Base-by-base conservation (phyloP, 2,888 invertebrate species). In the Prenolepis imparis region DNA sequence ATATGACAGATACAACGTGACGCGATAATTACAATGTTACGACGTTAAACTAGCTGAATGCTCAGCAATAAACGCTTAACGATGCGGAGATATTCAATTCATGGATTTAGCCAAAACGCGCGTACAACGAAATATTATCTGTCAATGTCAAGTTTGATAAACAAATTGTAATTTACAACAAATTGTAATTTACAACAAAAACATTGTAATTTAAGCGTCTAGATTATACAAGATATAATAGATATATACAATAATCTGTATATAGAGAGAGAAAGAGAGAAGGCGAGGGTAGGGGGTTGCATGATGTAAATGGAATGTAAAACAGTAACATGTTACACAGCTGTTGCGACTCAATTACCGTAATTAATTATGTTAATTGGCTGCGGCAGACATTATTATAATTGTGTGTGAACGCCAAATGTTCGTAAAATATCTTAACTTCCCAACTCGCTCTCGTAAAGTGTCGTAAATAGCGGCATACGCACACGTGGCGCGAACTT, bases 311-410 rank as follows among this genome's bases (percentile, higher is more conserved):
- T 15, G 32, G 21, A 72, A 59, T 11, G 32, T 21, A 8, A 3
- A 68, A 41, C 32, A 57, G 11, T 12, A 11, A 57, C 44, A 59
- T 24, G 21, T 15, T 32, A 32, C 72, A 8, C 52, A n/a, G 36
- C 5, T 44, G 78, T 72, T 59, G 24, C 24, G 12, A 55, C 72
- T 44, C 70, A 80, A 80, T 59, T 59, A 36, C 55, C 44, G 36
- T 32, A 59, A 80, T 80, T 44, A 80, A 72, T 80, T 59, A 44
- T 59, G 59, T 72, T 72, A 80, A 80, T 80, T 72, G 59, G 72
- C 32, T 32, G 44, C 70, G 70, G 72, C 41, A 11, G 52, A 59
- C 59, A 52, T 52, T 44, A 18, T 32, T 44, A 24, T 5, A 18
- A 75, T 75, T 66, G 24, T 36, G 15, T 66, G 24, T 36, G 15